Conservation (phyloP, 1,140 invertebrate species). For the Aphelenchoides fujianensis region DNA sequence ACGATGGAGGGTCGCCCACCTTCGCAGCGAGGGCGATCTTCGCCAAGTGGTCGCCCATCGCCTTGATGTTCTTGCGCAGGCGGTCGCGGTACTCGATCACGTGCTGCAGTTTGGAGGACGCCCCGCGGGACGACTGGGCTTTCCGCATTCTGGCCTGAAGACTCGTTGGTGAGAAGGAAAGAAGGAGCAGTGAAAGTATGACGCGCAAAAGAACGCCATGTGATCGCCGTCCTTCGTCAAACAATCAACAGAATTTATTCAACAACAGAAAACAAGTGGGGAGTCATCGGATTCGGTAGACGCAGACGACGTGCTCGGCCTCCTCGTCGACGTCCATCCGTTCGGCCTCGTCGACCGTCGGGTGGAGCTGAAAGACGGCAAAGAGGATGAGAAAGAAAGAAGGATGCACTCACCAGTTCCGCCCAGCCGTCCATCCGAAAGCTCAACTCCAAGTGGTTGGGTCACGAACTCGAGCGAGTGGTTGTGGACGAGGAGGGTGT, state of each 20-base stretch:
- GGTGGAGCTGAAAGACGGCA: no score
- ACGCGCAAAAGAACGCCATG: no score
- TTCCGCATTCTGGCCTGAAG: background rate
- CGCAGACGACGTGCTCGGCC: background rate
- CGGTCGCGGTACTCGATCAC: conserved; percentile 37
- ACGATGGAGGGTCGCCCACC: conserved; percentile 35
- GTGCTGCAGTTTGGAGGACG: conserved; percentile 34
- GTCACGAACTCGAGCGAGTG: conserved; percentile 38
- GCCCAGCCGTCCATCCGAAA: conserved; percentile 37
- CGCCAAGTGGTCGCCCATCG: conserved; percentile 37
- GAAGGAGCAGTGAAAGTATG: no score
- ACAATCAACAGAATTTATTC: background rate
- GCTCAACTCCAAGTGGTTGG: conserved; percentile 32
- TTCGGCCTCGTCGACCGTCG: background rate
- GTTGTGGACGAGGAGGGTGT: conserved; percentile 26
- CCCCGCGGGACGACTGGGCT: background rate
- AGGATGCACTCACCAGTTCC: conserved; percentile 28
- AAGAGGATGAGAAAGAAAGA: no score
- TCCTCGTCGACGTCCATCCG: conserved; percentile 12
- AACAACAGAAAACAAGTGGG: background rate
- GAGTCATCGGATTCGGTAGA: conserved; percentile 1
- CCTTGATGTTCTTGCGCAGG: conserved; percentile 38
- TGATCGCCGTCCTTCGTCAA: background rate
- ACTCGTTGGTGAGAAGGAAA: background rate
- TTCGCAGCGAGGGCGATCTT: conserved; percentile 34